Evolutionary conservation across 2,888 invertebrate species (phyloP), one percentile per base, ranked within the genome.

Genomic region (Lutraria lutraria): DNA sequence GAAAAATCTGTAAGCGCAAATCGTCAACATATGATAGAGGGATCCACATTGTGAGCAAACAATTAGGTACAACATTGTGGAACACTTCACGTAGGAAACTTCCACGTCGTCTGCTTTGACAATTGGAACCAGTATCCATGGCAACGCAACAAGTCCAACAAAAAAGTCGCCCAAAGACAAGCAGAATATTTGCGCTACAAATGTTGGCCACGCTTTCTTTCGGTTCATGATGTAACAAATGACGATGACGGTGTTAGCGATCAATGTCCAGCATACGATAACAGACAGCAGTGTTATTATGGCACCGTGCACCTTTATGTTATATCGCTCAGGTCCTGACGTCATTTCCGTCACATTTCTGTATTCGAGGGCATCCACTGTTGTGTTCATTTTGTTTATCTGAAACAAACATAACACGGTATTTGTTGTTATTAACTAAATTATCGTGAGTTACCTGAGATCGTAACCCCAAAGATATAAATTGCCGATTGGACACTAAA

Each of bases 161-260:
- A 29, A 76, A 29, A 85, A 43, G 31, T 85, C 85, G 29, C 76
- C 56, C 15, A 85, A 25, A 34, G 54, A 76, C 19, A 85, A n/a
- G 52, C 85, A 25, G n/a, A 85, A 79, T 52, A 85, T 56, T 13
- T 79, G 85, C 16, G 56, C 54, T 43, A 29, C 43, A 79, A 85
- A 85, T 0, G 15, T 31, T 29, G 79, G 79, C 85, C 85, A 85
- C 94, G n/a, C 52, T 15, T 83, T 83, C 43, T 83, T 83, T 43
- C 83, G 43, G 68, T 83, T 83, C 3, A 43, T 25, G 4, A 68
- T 25, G 34, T 52, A 83, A 21, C 83, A 83, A 1, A 68, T 19
- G 16, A 83, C 25, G 13, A 83, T 31, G 6, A n/a, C 43, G 25
- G 68, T 52, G 52, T 83, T 68, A 3, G 83, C 63, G 29, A 83